Percentiles rank a stretch among this genome's conserved stretches.
These are phyloP conservation scores for Colostygia pectinataria DNA, from an alignment of 2,888 invertebrate species.

Conservation along the genomic window DNA sequence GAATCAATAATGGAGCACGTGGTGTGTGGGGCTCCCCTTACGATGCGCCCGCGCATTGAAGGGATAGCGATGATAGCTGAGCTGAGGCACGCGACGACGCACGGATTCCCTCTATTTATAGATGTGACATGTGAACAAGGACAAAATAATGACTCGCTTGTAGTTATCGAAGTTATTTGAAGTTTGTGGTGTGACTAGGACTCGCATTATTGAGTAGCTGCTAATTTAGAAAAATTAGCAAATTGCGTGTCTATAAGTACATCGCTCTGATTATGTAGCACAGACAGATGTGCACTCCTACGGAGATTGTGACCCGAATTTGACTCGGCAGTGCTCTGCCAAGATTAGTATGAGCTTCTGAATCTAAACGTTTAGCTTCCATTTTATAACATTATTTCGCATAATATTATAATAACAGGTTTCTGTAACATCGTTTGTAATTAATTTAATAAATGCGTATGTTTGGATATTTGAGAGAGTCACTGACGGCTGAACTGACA, in stretches of 20 bases:
- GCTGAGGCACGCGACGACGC: slow-evolving; percentile 61
- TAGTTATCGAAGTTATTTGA: background rate
- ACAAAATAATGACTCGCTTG: slow-evolving; percentile 17
- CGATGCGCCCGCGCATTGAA: slow-evolving; percentile 60
- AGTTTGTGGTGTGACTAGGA: too few relatives aligned
- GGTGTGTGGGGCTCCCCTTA: slow-evolving; percentile 61
- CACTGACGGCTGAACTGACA: too few relatives aligned
- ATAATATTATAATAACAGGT: slow-evolving; percentile 1
- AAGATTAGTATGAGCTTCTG: slow-evolving; percentile 56
- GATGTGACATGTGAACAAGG: slow-evolving; percentile 41
- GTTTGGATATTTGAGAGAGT: too few relatives aligned
- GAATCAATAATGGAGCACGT: slow-evolving; percentile 68
- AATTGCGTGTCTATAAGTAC: background rate
- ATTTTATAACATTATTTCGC: slow-evolving; percentile 36
- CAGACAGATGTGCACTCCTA: slow-evolving; percentile 47
- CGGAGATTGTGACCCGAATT: slow-evolving; percentile 65
- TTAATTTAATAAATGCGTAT: background rate
- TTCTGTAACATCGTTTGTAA: slow-evolving; percentile 1
- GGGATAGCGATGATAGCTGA: slow-evolving; percentile 46
- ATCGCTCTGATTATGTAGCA: slow-evolving; percentile 5
- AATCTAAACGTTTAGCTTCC: slow-evolving; percentile 39
- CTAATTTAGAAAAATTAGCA: background rate
- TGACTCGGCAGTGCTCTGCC: slow-evolving; percentile 54
- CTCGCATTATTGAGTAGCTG: too few relatives aligned
- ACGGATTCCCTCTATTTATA: slow-evolving; percentile 58